These are phyloP conservation scores for Scotopteryx bipunctaria DNA, from an alignment of 2,888 invertebrate genomes.

Conservation along the genomic window DNA sequence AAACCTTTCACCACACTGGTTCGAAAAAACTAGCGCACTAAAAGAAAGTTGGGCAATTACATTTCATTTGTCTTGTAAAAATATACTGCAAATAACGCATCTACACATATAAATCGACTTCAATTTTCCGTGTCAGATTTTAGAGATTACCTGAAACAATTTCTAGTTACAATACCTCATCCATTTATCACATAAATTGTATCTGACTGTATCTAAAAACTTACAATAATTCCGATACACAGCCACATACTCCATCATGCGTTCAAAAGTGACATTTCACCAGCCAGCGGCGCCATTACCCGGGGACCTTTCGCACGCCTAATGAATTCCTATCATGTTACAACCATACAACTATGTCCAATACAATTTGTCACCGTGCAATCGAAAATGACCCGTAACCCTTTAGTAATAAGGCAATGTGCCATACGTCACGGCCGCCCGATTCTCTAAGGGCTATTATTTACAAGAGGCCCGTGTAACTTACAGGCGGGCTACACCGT, in stretches of 20 bases:
- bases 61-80: no score
- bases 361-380: slow-evolving; percentile 44
- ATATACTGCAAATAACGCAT: no score
- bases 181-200: no score
- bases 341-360: slow-evolving; percentile 45
- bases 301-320: slow-evolving; percentile 58
- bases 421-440: slow-evolving; percentile 20
- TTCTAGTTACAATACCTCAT: no score
- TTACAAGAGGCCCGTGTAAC: slow-evolving; percentile 54
- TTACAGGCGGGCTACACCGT: slow-evolving; percentile 52
- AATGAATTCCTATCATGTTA: slow-evolving; percentile 62
- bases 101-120: no score
- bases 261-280: slow-evolving; percentile 48
- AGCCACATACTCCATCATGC: slow-evolving; percentile 33
- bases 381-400: slow-evolving; percentile 40
- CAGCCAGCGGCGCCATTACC: slow-evolving; percentile 47
- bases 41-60: no score
- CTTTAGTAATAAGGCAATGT: slow-evolving; percentile 36
- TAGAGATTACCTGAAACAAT: no score
- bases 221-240: slow-evolving; percentile 33
- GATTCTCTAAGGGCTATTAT: slow-evolving; percentile 48
- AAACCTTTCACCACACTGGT: no score
- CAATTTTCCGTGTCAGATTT: no score
- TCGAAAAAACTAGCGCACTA: no score
- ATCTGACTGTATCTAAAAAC: no score